These are phyloP conservation scores for Proterorhinus semilunaris DNA, from an alignment of 2,113 vertebrate genomes.

Conservation along the genomic window DNA sequence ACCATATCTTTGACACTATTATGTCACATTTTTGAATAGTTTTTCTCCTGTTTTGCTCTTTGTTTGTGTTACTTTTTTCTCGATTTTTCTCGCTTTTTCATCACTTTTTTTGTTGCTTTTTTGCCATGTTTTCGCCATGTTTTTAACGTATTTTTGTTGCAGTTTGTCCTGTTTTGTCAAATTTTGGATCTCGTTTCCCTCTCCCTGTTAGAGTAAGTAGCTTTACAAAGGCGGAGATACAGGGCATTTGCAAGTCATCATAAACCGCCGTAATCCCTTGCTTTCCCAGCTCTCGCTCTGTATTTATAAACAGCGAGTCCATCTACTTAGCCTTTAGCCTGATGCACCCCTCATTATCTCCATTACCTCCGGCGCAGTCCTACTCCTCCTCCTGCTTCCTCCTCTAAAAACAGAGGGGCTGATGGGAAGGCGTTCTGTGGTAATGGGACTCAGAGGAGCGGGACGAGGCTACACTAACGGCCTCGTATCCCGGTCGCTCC, in stretches of 20 bases:
- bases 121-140: too few relatives aligned
- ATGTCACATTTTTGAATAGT: too few relatives aligned
- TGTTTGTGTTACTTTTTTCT: too few relatives aligned
- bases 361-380: neutral
- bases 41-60: too few relatives aligned
- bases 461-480: constrained; percentile 40
- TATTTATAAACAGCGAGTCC: neutral
- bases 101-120: too few relatives aligned
- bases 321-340: neutral
- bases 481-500: constrained; percentile 36
- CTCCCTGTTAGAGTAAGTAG: too few relatives aligned
- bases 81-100: too few relatives aligned
- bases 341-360: constrained; percentile 26
- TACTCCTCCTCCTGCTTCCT: constrained; percentile 13
- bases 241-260: neutral
- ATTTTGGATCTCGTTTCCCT: too few relatives aligned
- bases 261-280: neutral
- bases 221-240: too few relatives aligned
- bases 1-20: too few relatives aligned
- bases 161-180: too few relatives aligned
- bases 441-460: constrained; percentile 56
- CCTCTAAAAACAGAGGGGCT: constrained; percentile 27
- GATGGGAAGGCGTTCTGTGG: constrained; percentile 50
- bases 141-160: too few relatives aligned
- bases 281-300: neutral